phyloP scores from a whole-genome alignment of 2,797 vertebrate species.

The Hipposideros larvatus region DNA sequence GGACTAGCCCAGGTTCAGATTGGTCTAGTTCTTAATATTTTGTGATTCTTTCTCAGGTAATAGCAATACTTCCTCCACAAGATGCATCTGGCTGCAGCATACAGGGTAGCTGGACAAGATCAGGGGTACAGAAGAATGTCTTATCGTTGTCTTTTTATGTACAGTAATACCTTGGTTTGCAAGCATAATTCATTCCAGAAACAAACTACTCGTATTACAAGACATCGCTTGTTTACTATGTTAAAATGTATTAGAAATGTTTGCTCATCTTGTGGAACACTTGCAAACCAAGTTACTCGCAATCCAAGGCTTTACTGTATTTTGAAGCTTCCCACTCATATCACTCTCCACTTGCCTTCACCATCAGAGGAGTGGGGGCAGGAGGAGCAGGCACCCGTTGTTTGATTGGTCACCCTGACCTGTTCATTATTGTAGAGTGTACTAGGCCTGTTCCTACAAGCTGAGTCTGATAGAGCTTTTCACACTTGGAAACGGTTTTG shows the following conservation, averaged over 20 bases:
- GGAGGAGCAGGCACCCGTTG: fast-evolving
- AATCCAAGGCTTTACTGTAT: too few species aligned
- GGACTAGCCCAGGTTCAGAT: background rate
- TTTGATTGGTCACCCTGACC: background rate
- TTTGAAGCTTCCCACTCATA: background rate
- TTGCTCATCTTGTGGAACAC: too few species aligned
- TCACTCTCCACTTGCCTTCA: background rate
- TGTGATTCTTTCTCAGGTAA: background rate
- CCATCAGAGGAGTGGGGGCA: background rate
- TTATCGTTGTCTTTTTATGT: too few species aligned
- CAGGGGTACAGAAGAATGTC: background rate
- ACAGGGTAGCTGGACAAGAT: background rate
- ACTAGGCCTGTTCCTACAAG: background rate
- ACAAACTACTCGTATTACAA: too few species aligned
- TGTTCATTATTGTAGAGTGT: background rate
- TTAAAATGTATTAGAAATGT: too few species aligned
- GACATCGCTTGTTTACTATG: too few species aligned
- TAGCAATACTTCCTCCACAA: background rate
- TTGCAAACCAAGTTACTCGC: too few species aligned
- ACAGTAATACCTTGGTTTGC: too few species aligned
- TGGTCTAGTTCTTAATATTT: background rate
- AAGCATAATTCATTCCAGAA: too few species aligned
- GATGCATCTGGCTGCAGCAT: background rate
- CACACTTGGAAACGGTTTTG: background rate
- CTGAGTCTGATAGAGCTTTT: background rate